Evolutionary conservation across 1,140 invertebrate species (phyloP).

Genomic region (Leptopilina clavipes): DNA sequence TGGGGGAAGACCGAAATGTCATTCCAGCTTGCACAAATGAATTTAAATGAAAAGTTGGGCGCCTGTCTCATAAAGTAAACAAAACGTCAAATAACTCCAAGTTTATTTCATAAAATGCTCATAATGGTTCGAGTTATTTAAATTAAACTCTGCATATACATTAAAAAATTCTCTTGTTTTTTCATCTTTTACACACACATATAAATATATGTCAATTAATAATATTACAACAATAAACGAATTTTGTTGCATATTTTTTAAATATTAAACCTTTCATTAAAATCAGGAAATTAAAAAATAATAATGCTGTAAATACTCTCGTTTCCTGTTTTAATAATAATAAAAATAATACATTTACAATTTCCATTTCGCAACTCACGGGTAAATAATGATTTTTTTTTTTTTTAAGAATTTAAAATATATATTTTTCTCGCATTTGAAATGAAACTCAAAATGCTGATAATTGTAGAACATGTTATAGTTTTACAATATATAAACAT

Average conservation of each 20-base stretch:
- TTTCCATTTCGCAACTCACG: too few relatives aligned
- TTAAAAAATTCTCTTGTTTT: too few relatives aligned
- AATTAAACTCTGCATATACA: not conserved
- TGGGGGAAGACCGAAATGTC: not conserved
- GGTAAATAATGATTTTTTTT: too few relatives aligned
- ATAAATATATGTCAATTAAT: not conserved
- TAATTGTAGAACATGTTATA: not conserved
- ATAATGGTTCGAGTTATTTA: not conserved
- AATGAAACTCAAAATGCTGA: not conserved
- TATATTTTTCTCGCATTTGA: not conserved
- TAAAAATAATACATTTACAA: too few relatives aligned
- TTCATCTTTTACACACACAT: not conserved
- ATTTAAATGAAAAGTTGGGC: slow-evolving; percentile 22
- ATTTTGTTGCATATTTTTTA: too few relatives aligned
- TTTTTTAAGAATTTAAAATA: not conserved
- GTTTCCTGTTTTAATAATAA: too few relatives aligned
- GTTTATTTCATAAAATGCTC: slow-evolving; percentile 5
- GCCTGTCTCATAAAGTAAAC: slow-evolving; percentile 14
- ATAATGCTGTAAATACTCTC: not conserved
- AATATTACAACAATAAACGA: too few relatives aligned
- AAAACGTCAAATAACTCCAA: slow-evolving; percentile 6
- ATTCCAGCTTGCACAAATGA: not conserved
- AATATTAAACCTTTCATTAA: not conserved
- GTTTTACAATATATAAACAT: not conserved
- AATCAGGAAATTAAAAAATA: not conserved